Base-by-base conservation (phyloP, 30 jellyfish, hydroid and myxozoan species). In the Catostylus mosaicus region DNA sequence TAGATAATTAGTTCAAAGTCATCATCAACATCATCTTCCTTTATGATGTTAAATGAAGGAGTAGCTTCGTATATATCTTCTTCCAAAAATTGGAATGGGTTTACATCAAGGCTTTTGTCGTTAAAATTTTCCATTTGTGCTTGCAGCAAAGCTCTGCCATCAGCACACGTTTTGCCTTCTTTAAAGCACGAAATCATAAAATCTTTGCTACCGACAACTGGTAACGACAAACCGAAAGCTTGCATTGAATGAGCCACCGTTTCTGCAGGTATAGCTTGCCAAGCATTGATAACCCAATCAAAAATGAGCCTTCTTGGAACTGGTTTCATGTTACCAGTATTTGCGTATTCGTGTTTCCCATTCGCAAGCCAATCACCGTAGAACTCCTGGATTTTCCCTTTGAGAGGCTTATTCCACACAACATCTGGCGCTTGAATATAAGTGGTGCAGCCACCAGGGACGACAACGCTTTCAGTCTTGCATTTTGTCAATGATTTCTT, bases 191-290 rank as follows among this genome's bases (percentile, higher is more conserved):
- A 27, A 60, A 60, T 60, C 23, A 60, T 60, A 12, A 9, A 12
- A 60, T 60, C 27, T 60, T 60, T 60, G 73, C 73, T 60, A 60
- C 73, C 73, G 73, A 9, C 73, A 60, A 60, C 73, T 60, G 73
- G 73, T 60, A 29, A 60, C 73, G 73, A 46, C 11, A 46, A 46
- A 46, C 60, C 60, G 60, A 11, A 46, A 46, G 60, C 60, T 46
- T 46, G 11, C 60, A 46, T 46, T 46, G 60, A 46, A 46, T 46
- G 60, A 19, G 60, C 60, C 60, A 46, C 60, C 60, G 60, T 46
- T 46, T 46, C 60, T 46, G 60, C 60, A 46, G 60, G 60, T 46
- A 19, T 46, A 46, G 60, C 60, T 46, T 46, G 60, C 60, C 60
- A 46, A 46, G 60, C 60, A 9, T 46, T 19, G 60, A 46, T 46